These are phyloP conservation scores for Eurystomus glaucurus DNA, from an alignment of 2,797 vertebrate species.

Conservation along the genomic window DNA sequence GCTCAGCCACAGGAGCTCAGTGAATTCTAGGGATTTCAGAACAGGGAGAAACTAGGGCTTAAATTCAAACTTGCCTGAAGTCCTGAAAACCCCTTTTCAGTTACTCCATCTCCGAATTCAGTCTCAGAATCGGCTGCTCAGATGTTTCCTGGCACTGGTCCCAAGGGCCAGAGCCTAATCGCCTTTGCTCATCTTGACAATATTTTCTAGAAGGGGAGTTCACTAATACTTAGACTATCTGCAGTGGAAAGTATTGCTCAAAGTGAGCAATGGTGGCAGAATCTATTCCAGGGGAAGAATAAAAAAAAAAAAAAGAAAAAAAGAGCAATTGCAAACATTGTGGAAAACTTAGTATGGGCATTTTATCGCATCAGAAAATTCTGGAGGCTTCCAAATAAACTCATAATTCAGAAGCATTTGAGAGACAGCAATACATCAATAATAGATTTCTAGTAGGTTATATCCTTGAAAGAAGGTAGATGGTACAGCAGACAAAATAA, in stretches of 20 bases:
- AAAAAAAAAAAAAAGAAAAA: accelerated
- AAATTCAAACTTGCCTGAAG: neutral
- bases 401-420: slow-evolving; percentile 13
- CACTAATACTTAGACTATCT: neutral
- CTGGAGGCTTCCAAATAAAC: slow-evolving; percentile 16
- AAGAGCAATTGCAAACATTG: neutral
- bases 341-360: neutral
- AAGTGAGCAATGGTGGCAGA: slow-evolving; percentile 9
- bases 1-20: neutral
- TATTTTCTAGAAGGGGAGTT: neutral
- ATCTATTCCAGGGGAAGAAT: neutral
- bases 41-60: neutral
- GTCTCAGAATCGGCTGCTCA: neutral
- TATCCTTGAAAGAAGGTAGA: slow-evolving; percentile 49
- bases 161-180: neutral
- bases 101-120: neutral
- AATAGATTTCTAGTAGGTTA: slow-evolving; percentile 20
- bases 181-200: neutral
- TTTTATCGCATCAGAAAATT: slow-evolving; percentile 26
- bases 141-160: neutral
- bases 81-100: neutral
- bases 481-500: slow-evolving; percentile 40
- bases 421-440: slow-evolving; percentile 1
- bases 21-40: neutral
- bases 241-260: neutral